Percentiles rank a stretch among this genome's conserved stretches.
phyloP scores from a whole-genome alignment of 2,113 vertebrate genomes.

The Petrocephalus microphthalmus region DNA sequence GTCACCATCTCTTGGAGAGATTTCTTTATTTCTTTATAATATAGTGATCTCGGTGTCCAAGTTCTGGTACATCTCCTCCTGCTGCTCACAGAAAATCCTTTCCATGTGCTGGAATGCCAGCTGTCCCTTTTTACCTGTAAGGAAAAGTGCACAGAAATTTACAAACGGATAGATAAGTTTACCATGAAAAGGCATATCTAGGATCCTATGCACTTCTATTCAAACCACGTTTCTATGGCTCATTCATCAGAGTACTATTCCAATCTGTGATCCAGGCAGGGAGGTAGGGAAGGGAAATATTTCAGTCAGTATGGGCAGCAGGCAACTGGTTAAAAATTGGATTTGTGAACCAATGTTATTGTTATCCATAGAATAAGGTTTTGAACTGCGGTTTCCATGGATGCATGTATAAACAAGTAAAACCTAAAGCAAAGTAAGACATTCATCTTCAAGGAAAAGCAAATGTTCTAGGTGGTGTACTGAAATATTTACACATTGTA shows the following conservation, averaged over 20 bases:
- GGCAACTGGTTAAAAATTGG: neutral
- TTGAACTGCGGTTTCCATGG: neutral
- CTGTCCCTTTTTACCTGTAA: conserved; percentile 58
- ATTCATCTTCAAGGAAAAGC: neutral
- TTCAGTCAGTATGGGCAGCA: neutral
- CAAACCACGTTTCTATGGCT: neutral
- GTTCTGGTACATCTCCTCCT: conserved; percentile 61
- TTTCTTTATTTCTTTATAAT: conserved; percentile 34
- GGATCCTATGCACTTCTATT: neutral
- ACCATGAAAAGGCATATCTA: neutral
- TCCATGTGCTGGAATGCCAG: conserved; percentile 64
- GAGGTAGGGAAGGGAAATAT: neutral
- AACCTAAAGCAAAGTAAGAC: neutral
- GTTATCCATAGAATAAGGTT: neutral
- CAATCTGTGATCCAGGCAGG: neutral
- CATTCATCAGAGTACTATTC: neutral
- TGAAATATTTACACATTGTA: neutral
- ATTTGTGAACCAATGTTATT: neutral
- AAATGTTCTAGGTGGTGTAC: neutral
- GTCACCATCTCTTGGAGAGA: neutral
- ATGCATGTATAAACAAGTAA: neutral
- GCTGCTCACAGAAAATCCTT: conserved; percentile 50
- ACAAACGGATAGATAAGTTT: neutral
- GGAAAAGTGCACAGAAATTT: neutral
- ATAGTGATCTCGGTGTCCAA: conserved; percentile 62